Evolutionary conservation across 2,888 invertebrate species (phyloP).

Genomic region (Baronia brevicornis): DNA sequence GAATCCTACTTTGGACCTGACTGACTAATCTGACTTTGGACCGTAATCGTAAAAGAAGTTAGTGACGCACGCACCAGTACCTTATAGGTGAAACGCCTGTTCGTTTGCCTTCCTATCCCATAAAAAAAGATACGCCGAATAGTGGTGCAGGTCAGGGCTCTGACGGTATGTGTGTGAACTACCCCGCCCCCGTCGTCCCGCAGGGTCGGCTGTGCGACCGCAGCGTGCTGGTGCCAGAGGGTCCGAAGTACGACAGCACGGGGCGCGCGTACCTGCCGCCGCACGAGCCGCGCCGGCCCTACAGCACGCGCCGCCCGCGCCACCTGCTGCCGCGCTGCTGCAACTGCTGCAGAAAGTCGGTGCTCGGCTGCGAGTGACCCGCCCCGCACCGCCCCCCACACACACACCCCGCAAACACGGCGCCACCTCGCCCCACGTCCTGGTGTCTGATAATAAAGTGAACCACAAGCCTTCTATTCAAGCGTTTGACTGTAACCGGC

Average conservation of each 20-base stretch:
- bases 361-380: slow-evolving; percentile 51
- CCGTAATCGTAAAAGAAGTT: no score
- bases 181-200: neutral
- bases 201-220: slow-evolving; percentile 50
- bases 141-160: neutral
- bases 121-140: no score
- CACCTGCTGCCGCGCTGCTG: slow-evolving; percentile 50
- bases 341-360: slow-evolving; percentile 61
- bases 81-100: no score
- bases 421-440: no score
- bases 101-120: no score
- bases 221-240: slow-evolving; percentile 42
- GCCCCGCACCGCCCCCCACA: neutral
- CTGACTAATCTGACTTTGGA: no score
- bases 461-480: no score
- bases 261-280: slow-evolving; percentile 29
- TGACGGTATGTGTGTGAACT: neutral
- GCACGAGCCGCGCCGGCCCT: slow-evolving; percentile 25
- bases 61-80: no score
- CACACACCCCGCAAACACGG: neutral
- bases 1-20: no score
- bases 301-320: slow-evolving; percentile 25
- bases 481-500: neutral
- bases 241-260: slow-evolving; percentile 41
- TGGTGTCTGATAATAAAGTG: no score